These are phyloP conservation scores for Anguilla japonica DNA, from an alignment of 2,113 vertebrate genomes.

Conservation along the genomic window DNA sequence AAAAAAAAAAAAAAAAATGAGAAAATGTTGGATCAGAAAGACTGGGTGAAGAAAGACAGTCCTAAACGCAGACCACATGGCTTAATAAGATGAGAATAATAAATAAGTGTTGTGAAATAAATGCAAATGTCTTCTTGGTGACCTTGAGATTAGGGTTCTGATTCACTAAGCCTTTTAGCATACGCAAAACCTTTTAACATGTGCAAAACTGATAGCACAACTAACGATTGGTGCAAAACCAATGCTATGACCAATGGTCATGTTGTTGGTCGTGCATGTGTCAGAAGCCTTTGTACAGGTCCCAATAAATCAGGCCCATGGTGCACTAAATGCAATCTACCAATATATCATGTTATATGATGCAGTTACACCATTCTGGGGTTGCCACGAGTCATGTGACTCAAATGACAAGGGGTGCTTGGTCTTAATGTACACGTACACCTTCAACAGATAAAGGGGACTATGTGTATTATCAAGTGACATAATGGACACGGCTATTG, in stretches of 20 bases:
- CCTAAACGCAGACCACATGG: slow-evolving; percentile 47
- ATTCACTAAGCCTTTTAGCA: too few species aligned
- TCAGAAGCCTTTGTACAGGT: too few species aligned
- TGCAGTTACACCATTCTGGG: neutral
- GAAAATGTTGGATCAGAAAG: slow-evolving; percentile 41
- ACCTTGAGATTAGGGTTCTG: neutral
- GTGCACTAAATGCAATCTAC: neutral
- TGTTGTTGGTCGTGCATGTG: too few species aligned
- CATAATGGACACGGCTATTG: neutral
- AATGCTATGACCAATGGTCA: too few species aligned
- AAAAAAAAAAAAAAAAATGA: slow-evolving; percentile 46
- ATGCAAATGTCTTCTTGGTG: slow-evolving; percentile 33
- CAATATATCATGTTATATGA: too few species aligned
- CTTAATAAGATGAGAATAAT: slow-evolving; percentile 41
- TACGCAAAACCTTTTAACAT: too few species aligned
- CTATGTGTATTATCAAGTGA: neutral
- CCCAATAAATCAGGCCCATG: too few species aligned
- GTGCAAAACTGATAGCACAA: too few species aligned
- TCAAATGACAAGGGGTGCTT: neutral
- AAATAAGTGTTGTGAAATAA: slow-evolving; percentile 43
- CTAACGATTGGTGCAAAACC: too few species aligned
- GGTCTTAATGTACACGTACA: too few species aligned
- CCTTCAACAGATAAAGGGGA: too few species aligned
- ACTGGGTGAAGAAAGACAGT: slow-evolving; percentile 43
- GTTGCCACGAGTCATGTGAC: neutral